A percentile compares a stretch with the other conserved stretches of the same genome.
These are phyloP conservation scores for Celastrina argiolus DNA, from an alignment of 2,888 invertebrate genomes.

Conservation along the genomic window DNA sequence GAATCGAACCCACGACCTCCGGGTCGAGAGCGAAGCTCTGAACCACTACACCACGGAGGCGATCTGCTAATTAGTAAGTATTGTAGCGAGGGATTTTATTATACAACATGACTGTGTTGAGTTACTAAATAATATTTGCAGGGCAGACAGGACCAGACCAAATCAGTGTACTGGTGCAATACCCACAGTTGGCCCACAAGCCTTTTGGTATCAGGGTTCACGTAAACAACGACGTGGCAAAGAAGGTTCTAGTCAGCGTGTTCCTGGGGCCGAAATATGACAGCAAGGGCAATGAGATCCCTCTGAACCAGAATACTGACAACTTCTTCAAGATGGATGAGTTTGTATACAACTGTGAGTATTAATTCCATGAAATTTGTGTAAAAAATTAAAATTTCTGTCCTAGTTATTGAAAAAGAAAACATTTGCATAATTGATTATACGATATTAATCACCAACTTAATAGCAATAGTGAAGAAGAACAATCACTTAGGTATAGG, in stretches of 20 bases:
- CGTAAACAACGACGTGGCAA: conserved; percentile 75
- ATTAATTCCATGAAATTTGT: neutral
- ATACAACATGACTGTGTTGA: no score
- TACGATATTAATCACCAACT: no score
- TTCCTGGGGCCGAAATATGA: conserved; percentile 85
- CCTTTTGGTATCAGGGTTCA: conserved; percentile 80
- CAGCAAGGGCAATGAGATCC: conserved; percentile 69
- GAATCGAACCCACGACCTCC: no score
- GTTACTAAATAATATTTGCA: conserved; percentile 29
- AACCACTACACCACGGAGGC: no score
- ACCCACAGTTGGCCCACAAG: conserved; percentile 83
- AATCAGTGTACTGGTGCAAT: conserved; percentile 77
- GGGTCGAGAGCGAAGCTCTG: no score
- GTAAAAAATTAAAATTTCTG: no score
- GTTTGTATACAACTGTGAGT: conserved; percentile 1
- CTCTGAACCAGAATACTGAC: conserved; percentile 71
- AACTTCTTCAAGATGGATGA: conserved; percentile 43
- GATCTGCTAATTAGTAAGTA: no score
- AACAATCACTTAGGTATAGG: no score
- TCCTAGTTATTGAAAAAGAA: no score
- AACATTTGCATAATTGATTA: no score
- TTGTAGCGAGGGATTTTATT: no score
- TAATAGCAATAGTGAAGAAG: no score
- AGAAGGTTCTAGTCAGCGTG: conserved; percentile 76
- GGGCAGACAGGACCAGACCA: conserved; percentile 52